Evolutionary conservation across 2,113 vertebrate genomes (phyloP).

Genomic region (Alosa alosa): DNA sequence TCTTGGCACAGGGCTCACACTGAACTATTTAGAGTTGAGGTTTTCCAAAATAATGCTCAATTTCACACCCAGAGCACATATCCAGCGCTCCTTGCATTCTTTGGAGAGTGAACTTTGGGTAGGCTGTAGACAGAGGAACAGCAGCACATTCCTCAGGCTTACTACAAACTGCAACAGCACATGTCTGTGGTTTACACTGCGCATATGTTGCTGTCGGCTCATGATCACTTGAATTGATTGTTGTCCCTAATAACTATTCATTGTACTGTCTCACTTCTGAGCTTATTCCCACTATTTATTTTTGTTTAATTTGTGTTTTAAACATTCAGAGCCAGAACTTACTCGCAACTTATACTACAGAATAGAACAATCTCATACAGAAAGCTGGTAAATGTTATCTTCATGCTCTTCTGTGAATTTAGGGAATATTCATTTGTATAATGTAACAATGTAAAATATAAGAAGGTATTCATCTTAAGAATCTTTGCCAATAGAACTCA

Average conservation of each 20-base stretch:
- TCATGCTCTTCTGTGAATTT: no score
- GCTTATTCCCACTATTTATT: slow-evolving; percentile 28
- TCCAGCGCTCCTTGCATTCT: slow-evolving; percentile 35
- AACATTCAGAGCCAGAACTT: no score
- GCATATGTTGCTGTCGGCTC: slow-evolving; percentile 24
- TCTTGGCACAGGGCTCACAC: slow-evolving; percentile 32
- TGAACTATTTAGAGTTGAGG: slow-evolving; percentile 44
- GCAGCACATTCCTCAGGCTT: slow-evolving; percentile 32
- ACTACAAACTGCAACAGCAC: slow-evolving; percentile 29
- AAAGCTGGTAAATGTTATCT: neutral
- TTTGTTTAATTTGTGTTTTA: neutral
- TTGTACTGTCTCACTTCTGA: slow-evolving; percentile 53
- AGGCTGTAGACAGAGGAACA: slow-evolving; percentile 1
- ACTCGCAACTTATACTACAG: no score
- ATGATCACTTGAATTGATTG: slow-evolving; percentile 32
- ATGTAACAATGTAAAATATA: neutral
- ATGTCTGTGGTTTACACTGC: slow-evolving; percentile 24
- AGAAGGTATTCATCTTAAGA: neutral
- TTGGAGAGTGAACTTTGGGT: neutral
- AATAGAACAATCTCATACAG: no score
- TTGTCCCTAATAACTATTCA: neutral
- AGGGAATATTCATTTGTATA: no score
- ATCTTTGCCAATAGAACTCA: slow-evolving; percentile 55
- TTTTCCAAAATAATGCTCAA: slow-evolving; percentile 42
- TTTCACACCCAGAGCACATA: slow-evolving; percentile 47